Percentiles rank a stretch among this genome's conserved stretches.
Evolutionary conservation across 2,888 invertebrate genomes (phyloP).

Genomic region (Coenonympha arcania): DNA sequence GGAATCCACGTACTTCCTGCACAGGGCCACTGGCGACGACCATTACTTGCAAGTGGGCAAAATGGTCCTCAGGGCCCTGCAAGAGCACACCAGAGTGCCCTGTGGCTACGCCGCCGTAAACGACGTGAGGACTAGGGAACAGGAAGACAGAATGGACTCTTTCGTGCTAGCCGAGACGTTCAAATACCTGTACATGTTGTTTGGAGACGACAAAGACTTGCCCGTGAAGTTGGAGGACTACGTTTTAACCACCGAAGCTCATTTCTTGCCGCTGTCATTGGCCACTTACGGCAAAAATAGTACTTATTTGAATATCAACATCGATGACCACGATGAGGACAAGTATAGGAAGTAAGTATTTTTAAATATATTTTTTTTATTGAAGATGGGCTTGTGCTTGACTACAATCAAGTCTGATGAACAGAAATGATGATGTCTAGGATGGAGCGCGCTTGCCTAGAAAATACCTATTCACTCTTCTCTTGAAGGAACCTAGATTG

Average conservation of each 20-base stretch:
- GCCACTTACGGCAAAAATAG: conserved; percentile 77
- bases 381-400: too few species aligned
- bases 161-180: conserved; percentile 98
- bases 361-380: background rate
- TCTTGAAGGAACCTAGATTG: too few species aligned
- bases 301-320: conserved; percentile 59
- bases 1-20: conserved; percentile 97
- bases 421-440: too few species aligned
- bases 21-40: conserved; percentile 95
- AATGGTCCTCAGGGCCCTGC: conserved; percentile 88
- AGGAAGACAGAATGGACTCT: conserved; percentile 98
- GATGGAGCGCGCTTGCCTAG: too few species aligned
- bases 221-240: conserved; percentile 88
- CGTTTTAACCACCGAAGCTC: conserved; percentile 95
- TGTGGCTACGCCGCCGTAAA: conserved; percentile 99
- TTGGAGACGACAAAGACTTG: conserved; percentile 88
- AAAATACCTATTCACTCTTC: too few species aligned
- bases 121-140: conserved; percentile 90
- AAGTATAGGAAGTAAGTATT: conserved; percentile 57
- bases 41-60: conserved; percentile 95
- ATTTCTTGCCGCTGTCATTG: conserved; percentile 90
- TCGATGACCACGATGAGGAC: conserved; percentile 63
- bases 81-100: conserved; percentile 91
- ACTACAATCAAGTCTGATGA: too few species aligned
- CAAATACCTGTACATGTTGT: conserved; percentile 95